Evolutionary conservation across 2,113 vertebrate species (phyloP).

Genomic region (Salminus brasiliensis): DNA sequence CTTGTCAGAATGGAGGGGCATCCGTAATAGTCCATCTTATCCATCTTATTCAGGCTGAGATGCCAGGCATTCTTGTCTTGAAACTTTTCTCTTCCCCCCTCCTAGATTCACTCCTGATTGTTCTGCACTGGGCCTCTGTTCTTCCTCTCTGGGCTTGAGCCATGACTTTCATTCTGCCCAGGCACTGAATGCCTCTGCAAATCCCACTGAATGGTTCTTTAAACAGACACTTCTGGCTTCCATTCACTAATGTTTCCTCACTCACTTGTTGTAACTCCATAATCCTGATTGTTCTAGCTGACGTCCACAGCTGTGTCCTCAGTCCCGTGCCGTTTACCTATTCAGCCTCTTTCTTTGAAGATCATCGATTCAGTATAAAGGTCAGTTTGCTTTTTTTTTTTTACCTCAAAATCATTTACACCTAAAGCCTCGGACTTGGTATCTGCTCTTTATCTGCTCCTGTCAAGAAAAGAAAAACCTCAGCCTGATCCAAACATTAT

Average conservation of each 20-base stretch:
- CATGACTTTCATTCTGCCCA: neutral
- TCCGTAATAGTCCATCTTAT: conserved; percentile 50
- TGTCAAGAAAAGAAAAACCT: neutral
- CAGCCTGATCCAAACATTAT: conserved; percentile 8
- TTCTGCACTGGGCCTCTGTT: neutral
- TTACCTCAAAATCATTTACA: neutral
- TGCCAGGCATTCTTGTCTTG: conserved; percentile 48
- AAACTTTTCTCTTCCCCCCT: neutral
- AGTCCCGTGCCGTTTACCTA: neutral
- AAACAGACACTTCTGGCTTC: neutral
- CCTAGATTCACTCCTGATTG: neutral
- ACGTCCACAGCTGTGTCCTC: neutral
- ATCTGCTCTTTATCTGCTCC: neutral
- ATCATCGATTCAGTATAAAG: neutral
- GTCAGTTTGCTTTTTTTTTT: too few species aligned
- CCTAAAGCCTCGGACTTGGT: neutral
- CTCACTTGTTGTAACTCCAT: neutral
- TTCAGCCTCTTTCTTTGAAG: neutral
- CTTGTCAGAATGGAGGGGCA: neutral
- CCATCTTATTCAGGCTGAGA: conserved; percentile 41
- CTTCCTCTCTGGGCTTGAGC: neutral
- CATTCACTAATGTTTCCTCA: neutral
- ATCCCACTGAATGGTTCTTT: conserved; percentile 20
- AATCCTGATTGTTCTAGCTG: neutral
- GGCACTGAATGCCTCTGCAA: neutral